Evolutionary conservation across 2,113 vertebrate species (phyloP), one percentile per base, ranked within the genome.

Genomic region (Tricholaema leucomelas): DNA sequence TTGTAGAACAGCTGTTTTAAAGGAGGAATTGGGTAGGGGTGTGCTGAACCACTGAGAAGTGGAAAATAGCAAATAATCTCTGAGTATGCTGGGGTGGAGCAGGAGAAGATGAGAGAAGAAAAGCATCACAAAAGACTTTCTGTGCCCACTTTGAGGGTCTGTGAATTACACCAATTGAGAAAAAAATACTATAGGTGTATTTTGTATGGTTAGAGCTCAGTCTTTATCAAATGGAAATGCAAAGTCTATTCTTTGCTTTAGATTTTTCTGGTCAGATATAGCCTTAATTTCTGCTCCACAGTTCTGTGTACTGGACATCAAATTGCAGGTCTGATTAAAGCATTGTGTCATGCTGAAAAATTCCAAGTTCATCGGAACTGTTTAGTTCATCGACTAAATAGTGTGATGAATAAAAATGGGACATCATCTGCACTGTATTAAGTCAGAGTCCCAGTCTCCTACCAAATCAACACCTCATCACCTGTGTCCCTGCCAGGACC

Each of bases 241-340:
- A 36, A 59, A 56, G 19, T 13, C 52, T 70, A 0, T 24, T 71
- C 2, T 5, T 74, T 75, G 35, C 31, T 86, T 78, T 21, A n/a
- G 48, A 6, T 84, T 71, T 79, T 81, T 50, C 46, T 83, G 77
- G 8, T 86, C 60, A 35, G 42, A 36, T 44, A 24, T 5, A 50
- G 21, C 60, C 84, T 79, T 88, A 81, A 67, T 84, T 96, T 90
- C 83, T 91, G 35, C 91, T 91, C 33, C 58, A 9, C n/a, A n/a
- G 1, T 77, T 67, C 77, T 74, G 69, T 88, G 48, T 35, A 15
- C 58, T 35, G 44, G 71, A 18, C 38, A 6, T 20, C 10, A 25
- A 38, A 36, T 54, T 50, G 14, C 73, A 59, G 42, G 31, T 52
- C 76, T 67, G 72, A 33, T 46, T 55, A 33, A 76, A 87, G 56